phyloP scores from a whole-genome alignment of 2,113 vertebrate genomes.

The Procapra przewalskii region DNA sequence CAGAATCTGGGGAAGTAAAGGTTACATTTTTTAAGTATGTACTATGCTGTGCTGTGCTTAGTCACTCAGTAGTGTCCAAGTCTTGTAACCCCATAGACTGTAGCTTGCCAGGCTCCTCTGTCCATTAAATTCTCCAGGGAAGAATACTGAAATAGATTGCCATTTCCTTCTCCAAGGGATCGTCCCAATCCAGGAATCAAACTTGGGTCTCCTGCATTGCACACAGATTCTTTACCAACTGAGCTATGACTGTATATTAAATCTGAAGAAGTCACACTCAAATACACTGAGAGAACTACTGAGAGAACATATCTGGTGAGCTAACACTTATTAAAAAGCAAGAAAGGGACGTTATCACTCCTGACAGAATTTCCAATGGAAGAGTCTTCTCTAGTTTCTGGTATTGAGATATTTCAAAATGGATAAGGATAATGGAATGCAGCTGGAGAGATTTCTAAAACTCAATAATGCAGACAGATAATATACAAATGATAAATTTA shows the following conservation, averaged over 20 bases:
- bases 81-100: neutral
- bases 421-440: neutral
- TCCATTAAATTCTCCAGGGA: neutral
- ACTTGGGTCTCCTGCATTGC: neutral
- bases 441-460: neutral
- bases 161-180: neutral
- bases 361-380: neutral
- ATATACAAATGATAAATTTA: neutral
- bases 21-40: neutral
- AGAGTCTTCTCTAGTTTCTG: neutral
- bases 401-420: neutral
- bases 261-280: neutral
- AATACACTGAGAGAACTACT: neutral
- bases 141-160: neutral
- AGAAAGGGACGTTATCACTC: neutral
- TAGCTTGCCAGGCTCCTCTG: neutral
- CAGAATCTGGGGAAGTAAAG: neutral
- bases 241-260: neutral
- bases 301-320: neutral
- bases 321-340: neutral
- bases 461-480: neutral
- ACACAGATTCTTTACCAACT: neutral
- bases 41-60: neutral
- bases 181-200: neutral
- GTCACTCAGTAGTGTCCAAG: neutral